phyloP scores from a whole-genome alignment of 2,113 vertebrate genomes.

The Pterophyllum scalare region DNA sequence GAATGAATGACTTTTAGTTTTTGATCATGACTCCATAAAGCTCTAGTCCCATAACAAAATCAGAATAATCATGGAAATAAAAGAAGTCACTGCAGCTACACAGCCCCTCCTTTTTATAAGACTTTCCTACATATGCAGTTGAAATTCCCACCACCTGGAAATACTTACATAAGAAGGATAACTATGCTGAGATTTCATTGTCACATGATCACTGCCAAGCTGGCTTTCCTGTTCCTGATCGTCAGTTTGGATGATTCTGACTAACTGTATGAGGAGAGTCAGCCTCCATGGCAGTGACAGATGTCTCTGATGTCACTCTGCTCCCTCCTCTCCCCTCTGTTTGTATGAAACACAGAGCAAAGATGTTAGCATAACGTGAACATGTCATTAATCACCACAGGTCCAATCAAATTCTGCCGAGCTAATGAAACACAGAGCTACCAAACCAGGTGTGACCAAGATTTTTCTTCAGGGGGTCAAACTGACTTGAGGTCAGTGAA shows the following conservation, averaged over 20 bases:
- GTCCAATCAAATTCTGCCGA: no score
- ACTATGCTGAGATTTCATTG: not conserved
- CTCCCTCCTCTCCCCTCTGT: not conserved
- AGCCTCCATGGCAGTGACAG: not conserved
- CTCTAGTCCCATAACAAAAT: not conserved
- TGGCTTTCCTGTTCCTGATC: no score
- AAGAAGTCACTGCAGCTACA: not conserved
- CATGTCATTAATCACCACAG: no score
- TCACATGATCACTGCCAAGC: not conserved
- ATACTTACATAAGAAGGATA: not conserved
- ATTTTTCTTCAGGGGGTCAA: not conserved
- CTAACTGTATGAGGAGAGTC: not conserved
- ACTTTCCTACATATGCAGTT: not conserved
- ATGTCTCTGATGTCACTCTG: slow-evolving; percentile 2
- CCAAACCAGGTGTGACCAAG: not conserved
- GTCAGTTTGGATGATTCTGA: not conserved
- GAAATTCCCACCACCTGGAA: not conserved
- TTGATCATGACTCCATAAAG: not conserved
- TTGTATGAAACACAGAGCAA: not conserved
- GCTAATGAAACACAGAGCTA: not conserved
- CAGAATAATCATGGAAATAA: not conserved
- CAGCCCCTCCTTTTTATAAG: not conserved
- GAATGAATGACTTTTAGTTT: not conserved
- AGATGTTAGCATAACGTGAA: not conserved
- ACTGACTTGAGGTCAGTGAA: not conserved